Base-by-base conservation (phyloP, 2,797 vertebrate species). In the Sciaenops ocellatus region DNA sequence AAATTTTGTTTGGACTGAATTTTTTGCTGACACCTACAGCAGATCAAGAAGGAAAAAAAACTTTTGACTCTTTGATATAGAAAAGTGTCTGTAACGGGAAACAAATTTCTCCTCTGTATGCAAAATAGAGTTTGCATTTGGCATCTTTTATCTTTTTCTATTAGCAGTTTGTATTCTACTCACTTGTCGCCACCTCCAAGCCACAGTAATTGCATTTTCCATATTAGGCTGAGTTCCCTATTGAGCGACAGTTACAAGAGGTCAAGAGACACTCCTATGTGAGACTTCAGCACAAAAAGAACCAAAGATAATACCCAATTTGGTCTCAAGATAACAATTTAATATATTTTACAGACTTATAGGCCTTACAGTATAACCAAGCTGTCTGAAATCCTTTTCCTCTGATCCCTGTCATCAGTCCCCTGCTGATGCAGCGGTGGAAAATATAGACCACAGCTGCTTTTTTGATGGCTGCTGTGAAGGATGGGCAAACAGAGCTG, bases 401-500 rank as follows among this genome's bases (percentile, higher is more conserved):
- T 80, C 48, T 83, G 73, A 84, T 76, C 68, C 7, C 72, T 81
- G 80, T 67, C 81, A 87, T 85, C 81, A 80, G 79, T 83, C 76
- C 81, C 83, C 78, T 66, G 79, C 76, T 80, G 85, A 82, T 71
- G 75, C 82, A 69, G 47, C 0, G 16, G 52, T 54, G 84, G 60
- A 74, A 86, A 87, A 86, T 84, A 87, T 65, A 78, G 86, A 86
- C 48, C 79, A 60, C 89, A 90, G 88, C 88, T 90, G 87, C 75
- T 84, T 82, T 80, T 81, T 83, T 86, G 78, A 89, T 85, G 16
- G 86, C 76, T 69, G 51, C 84, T 61, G 72, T 78, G 81, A 90
- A 81, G 64, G 82, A 81, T 72, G 80, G 76, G 26, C 76, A 82
- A 83, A 78, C 80, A 57, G 60, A 78, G 55, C 83, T 76, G 85